Conservation (phyloP, 2,113 vertebrate species). For the Leptocoma aspasia region DNA sequence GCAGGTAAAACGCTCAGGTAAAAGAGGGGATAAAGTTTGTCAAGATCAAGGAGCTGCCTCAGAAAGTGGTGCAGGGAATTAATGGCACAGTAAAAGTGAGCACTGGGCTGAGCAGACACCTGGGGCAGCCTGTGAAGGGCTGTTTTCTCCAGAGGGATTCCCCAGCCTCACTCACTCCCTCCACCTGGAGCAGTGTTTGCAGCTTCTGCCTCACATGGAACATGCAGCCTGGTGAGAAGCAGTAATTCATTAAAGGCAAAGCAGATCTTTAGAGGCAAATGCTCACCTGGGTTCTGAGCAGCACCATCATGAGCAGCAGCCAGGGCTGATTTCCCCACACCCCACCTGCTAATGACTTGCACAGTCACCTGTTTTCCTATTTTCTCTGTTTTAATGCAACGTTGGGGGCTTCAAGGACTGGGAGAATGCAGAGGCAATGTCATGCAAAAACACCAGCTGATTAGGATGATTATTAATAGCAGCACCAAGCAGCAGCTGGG, state of each 20-base stretch:
- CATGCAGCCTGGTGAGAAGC: neutral
- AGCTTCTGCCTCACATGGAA: neutral
- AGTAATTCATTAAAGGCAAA: conserved; percentile 6
- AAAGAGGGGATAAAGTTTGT: neutral
- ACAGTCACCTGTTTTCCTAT: neutral
- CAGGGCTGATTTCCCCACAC: neutral
- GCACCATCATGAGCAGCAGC: too few species aligned
- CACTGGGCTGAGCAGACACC: neutral
- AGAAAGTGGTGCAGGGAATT: neutral
- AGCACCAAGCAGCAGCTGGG: neutral
- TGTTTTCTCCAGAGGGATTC: neutral
- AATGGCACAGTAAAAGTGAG: neutral
- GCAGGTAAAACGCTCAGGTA: neutral
- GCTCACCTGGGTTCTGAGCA: neutral
- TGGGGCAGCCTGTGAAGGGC: neutral
- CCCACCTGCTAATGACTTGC: neutral
- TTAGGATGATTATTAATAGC: neutral
- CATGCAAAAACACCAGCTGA: neutral
- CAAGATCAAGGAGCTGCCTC: neutral
- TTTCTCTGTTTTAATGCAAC: neutral
- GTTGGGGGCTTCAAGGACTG: neutral
- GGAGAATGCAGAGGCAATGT: neutral
- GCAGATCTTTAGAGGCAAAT: too few species aligned
- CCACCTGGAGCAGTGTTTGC: neutral
- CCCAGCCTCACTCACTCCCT: rapidly evolving